Conservation (phyloP, 2,797 vertebrate species). For the Sciaenops ocellatus region DNA sequence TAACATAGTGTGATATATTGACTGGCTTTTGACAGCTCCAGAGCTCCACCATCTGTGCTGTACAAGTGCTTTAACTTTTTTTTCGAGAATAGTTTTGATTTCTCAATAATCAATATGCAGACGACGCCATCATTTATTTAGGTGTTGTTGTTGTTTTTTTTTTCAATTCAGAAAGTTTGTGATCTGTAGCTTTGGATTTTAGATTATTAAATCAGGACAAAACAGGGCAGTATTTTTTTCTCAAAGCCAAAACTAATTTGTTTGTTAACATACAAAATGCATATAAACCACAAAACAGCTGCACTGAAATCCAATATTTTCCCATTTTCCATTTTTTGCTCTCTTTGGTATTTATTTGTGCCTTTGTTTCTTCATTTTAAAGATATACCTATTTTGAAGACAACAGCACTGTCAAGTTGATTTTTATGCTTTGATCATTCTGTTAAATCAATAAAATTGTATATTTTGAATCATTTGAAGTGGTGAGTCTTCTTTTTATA, state of each 20-base stretch:
- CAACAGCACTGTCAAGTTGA: neutral
- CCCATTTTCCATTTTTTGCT: conserved; percentile 1
- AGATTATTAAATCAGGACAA: neutral
- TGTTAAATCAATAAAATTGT: conserved; percentile 54
- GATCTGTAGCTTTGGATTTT: neutral
- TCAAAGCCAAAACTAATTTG: neutral
- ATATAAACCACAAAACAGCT: neutral
- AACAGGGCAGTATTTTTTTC: neutral
- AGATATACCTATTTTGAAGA: neutral
- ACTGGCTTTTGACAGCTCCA: neutral
- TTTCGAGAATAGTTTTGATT: neutral
- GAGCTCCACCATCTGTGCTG: neutral
- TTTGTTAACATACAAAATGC: neutral
- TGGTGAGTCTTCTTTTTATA: neutral
- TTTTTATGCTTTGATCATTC: conserved; percentile 7
- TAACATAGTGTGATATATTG: conserved; percentile 40
- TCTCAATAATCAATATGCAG: neutral
- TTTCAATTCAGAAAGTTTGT: neutral
- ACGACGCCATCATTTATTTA: neutral
- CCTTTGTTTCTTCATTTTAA: neutral
- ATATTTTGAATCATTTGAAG: neutral
- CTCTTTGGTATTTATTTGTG: conserved; percentile 14
- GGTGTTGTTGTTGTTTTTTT: neutral
- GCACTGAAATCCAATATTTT: neutral
- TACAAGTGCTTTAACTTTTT: neutral